Percentiles rank a stretch among this genome's conserved stretches.
These are phyloP conservation scores for Trachelus tabidus DNA, from an alignment of 2,888 invertebrate genomes.

Conservation along the genomic window DNA sequence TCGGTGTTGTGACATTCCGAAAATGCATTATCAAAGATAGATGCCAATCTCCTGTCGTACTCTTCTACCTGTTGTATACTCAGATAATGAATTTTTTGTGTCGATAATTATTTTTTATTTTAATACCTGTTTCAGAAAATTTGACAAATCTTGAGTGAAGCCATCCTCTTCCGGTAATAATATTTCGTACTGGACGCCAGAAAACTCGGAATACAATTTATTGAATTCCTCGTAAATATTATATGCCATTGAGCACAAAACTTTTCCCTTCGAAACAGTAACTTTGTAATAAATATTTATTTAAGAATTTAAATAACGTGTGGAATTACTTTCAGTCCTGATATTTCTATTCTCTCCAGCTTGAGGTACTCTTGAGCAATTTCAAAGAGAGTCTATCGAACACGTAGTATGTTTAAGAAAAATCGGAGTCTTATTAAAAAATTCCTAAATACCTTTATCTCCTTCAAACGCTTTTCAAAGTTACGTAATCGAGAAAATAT, in stretches of 20 bases:
- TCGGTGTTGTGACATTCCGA: conserved; percentile 81
- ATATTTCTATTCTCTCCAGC: conserved; percentile 86
- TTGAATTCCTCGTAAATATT: conserved; percentile 60
- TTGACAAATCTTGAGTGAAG: conserved; percentile 75
- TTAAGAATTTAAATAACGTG: background rate
- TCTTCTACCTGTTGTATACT: conserved; percentile 68
- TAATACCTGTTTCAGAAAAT: conserved; percentile 71
- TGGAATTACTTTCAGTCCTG: conserved; percentile 68
- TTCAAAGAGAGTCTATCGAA: conserved; percentile 73
- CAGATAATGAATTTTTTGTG: background rate
- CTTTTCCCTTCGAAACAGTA: conserved; percentile 67
- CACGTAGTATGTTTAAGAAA: background rate
- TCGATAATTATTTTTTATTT: background rate
- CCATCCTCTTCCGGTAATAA: conserved; percentile 76
- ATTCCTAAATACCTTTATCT: conserved; percentile 66
- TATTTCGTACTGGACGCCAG: conserved; percentile 76
- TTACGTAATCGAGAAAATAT: conserved; percentile 77
- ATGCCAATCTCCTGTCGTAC: conserved; percentile 82
- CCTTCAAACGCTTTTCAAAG: conserved; percentile 73
- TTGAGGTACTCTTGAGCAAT: conserved; percentile 86
- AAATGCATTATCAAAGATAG: conserved; percentile 83
- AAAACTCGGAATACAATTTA: conserved; percentile 52
- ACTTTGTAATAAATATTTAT: background rate
- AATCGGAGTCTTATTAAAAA: background rate
- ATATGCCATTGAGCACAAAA: conserved; percentile 68